phyloP scores from a whole-genome alignment of 2,888 invertebrate genomes.

The Acanthosepion pharaonis region DNA sequence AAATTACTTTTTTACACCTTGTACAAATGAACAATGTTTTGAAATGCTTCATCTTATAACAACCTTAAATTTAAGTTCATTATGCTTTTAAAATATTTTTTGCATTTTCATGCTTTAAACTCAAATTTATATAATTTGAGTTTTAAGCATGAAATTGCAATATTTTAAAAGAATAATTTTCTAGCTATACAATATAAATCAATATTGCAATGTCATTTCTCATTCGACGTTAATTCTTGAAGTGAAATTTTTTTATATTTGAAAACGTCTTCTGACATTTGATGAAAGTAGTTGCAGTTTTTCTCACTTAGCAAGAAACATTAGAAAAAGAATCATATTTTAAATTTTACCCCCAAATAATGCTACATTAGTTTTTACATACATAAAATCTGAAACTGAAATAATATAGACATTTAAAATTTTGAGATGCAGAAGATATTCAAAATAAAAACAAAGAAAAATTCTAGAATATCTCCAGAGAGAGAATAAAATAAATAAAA shows the following conservation, averaged over 20 bases:
- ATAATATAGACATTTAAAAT: background rate
- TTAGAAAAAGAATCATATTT: background rate
- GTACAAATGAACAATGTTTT: background rate
- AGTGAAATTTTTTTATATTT: background rate
- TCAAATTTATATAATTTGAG: too few relatives aligned
- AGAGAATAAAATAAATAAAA: background rate
- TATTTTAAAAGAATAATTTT: background rate
- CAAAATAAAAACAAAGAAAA: background rate
- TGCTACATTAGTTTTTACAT: background rate
- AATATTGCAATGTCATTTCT: background rate
- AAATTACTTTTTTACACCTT: background rate
- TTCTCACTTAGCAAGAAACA: background rate
- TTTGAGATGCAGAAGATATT: background rate
- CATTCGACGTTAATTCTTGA: background rate
- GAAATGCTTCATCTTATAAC: background rate
- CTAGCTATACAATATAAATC: background rate
- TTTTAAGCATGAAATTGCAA: too few relatives aligned
- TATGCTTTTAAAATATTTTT: too few relatives aligned
- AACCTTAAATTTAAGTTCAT: too few relatives aligned
- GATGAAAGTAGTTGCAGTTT: background rate
- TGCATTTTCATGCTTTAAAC: too few relatives aligned
- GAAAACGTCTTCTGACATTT: background rate
- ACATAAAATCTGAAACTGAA: background rate
- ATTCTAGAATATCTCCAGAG: too few relatives aligned
- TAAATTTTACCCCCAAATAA: background rate